Percentiles rank a stretch among this genome's conserved stretches.
These are phyloP conservation scores for Drosophila lacertosa DNA, from an alignment of 1,140 invertebrate genomes.

Conservation along the genomic window DNA sequence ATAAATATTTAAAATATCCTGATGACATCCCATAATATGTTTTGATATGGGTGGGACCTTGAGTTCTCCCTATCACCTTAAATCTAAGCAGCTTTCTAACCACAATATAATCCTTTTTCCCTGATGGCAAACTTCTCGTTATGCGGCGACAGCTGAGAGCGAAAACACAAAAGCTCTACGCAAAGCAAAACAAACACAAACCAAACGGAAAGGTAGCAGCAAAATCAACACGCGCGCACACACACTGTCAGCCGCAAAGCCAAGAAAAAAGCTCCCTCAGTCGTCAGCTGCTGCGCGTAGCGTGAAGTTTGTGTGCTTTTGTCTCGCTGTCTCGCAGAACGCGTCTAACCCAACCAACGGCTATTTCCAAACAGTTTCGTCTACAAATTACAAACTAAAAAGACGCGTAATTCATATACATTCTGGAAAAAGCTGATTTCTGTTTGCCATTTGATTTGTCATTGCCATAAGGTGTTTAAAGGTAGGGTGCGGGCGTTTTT, in stretches of 20 bases:
- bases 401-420: not conserved
- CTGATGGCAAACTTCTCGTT: slow-evolving; percentile 12
- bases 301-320: slow-evolving; percentile 77
- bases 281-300: slow-evolving; percentile 83
- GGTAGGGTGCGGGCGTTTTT: not conserved
- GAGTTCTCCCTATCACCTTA: not conserved
- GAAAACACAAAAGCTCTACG: slow-evolving; percentile 46
- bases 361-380: slow-evolving; percentile 12
- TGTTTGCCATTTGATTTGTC: not conserved
- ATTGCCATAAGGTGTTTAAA: slow-evolving; percentile 32
- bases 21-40: not conserved
- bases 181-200: slow-evolving; percentile 14
- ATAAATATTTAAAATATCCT: not conserved
- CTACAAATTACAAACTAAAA: not conserved
- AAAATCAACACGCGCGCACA: slow-evolving; percentile 17
- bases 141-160: slow-evolving; percentile 43
- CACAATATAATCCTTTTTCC: slow-evolving; percentile 15
- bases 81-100: slow-evolving; percentile 18
- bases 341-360: slow-evolving; percentile 27
- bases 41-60: slow-evolving; percentile 14
- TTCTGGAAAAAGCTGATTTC: slow-evolving; percentile 1
- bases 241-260: slow-evolving; percentile 11
- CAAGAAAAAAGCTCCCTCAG: slow-evolving; percentile 55
- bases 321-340: slow-evolving; percentile 54
- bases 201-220: slow-evolving; percentile 40